Percentiles rank a stretch among this genome's conserved stretches.
These are phyloP conservation scores for Nomada hirtipes DNA, from an alignment of 2,888 invertebrate genomes.

Conservation along the genomic window DNA sequence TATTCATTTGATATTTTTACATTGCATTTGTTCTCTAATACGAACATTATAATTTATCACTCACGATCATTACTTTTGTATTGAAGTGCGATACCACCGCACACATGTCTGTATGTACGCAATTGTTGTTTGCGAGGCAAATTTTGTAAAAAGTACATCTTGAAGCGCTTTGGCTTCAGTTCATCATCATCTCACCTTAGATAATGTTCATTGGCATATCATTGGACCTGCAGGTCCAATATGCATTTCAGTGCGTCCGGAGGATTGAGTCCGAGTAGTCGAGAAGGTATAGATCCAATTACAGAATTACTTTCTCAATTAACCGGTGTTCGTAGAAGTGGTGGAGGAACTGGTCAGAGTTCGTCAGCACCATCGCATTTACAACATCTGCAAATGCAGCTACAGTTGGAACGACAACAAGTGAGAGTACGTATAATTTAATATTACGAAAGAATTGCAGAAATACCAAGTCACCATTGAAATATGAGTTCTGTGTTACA, in stretches of 20 bases:
- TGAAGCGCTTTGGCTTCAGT: slow-evolving; percentile 40
- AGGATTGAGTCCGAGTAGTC: slow-evolving; percentile 94
- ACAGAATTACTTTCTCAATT: slow-evolving; percentile 97
- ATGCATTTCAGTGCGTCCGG: slow-evolving; percentile 97
- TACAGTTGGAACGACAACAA: slow-evolving; percentile 95
- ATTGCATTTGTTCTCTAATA: slow-evolving; percentile 28
- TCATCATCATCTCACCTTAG: slow-evolving; percentile 66
- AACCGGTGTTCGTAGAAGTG: slow-evolving; percentile 94
- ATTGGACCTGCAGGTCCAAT: slow-evolving; percentile 87
- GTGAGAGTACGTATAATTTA: slow-evolving; percentile 86
- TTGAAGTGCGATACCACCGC: slow-evolving; percentile 1
- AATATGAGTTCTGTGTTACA: neutral
- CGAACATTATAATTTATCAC: slow-evolving; percentile 17
- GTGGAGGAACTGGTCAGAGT: slow-evolving; percentile 85
- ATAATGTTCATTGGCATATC: slow-evolving; percentile 72
- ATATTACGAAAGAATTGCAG: neutral
- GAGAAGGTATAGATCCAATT: slow-evolving; percentile 98
- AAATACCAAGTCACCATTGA: too few relatives aligned
- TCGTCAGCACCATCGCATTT: slow-evolving; percentile 90
- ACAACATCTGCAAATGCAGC: slow-evolving; percentile 97
- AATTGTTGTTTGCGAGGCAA: neutral
- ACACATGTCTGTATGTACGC: neutral
- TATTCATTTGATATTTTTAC: neutral
- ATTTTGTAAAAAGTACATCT: slow-evolving; percentile 24
- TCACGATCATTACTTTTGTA: slow-evolving; percentile 24